These are phyloP conservation scores for Pollimyrus isidori DNA, from an alignment of 2,113 vertebrate genomes.

Conservation along the genomic window DNA sequence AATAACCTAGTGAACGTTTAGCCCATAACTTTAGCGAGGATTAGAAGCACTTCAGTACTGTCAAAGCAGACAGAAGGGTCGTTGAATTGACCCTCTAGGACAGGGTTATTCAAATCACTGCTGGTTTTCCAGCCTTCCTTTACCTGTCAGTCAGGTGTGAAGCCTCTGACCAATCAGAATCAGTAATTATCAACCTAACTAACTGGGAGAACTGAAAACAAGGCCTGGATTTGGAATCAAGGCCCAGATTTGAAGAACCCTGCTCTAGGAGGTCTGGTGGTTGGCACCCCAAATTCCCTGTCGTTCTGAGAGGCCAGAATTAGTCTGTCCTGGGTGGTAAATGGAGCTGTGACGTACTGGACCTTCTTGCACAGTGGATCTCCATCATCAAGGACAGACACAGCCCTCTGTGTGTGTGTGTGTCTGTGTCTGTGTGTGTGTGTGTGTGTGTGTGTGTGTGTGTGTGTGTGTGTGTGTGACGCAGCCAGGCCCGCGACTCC, in stretches of 20 bases:
- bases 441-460: background rate
- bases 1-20: background rate
- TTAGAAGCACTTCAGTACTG: background rate
- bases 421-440: background rate
- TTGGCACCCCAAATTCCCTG: background rate
- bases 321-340: background rate
- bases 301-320: background rate
- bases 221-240: no score
- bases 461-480: background rate
- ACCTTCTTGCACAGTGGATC: background rate
- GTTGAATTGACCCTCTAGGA: background rate
- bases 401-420: background rate
- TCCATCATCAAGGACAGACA: background rate
- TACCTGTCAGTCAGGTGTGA: no score
- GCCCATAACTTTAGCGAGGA: background rate
- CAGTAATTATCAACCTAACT: no score
- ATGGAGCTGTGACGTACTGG: background rate
- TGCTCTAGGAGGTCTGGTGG: background rate
- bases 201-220: no score
- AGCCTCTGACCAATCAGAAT: no score
- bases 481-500: constrained; percentile 86
- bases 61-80: background rate
- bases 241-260: no score
- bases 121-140: no score
- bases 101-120: no score